Evolutionary conservation across 2,888 invertebrate genomes (phyloP), one percentile per base, ranked within the genome.

Genomic region (Resseliella maxima): DNA sequence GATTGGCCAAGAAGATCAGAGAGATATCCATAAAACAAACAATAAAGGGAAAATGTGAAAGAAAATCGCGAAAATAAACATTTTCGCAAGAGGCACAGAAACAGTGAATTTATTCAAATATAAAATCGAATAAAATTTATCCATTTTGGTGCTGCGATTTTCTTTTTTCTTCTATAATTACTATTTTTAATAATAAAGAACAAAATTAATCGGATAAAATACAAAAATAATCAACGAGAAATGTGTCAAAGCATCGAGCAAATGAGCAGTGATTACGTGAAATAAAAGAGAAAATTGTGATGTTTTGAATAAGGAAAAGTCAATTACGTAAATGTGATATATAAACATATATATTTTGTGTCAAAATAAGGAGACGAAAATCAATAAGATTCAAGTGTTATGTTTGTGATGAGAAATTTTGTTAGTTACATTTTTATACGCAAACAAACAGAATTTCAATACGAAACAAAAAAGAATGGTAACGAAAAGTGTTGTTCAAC

Each of bases 311-410:
- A 59, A 59, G 59, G 24, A 59, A 24, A 59, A 59, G 6, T 59
- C 27, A 59, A 59, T 59, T 59, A 59, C 59, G 59, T 59, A 59
- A 59, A 24, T 59, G 59, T 59, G 59, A 59, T 24, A 59, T 59
- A 24, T 50, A 21, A 24, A 59, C n/a, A 59, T 59, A 24, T 50
- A 21, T n/a, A n/a, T 59, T 59, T n/a, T n/a, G 59, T 59, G 59
- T 59, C 27, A 24, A 59, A 18, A n/a, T 5, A 45, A 45, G 45
- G 18, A 50, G 46, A 50, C 46, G 18, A 50, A 50, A 50, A 50
- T 10, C 45, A 45, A 12, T 45, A 12, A 24, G 59, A 59, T 24
- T 27, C 6, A 12, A n/a, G n/a, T n/a, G n/a, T n/a, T n/a, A n/a
- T n/a, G n/a, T n/a, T n/a, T n/a, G n/a, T n/a, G n/a, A n/a, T n/a